Conservation (phyloP, 2,888 invertebrate genomes). For the Nemurella pictetii region DNA sequence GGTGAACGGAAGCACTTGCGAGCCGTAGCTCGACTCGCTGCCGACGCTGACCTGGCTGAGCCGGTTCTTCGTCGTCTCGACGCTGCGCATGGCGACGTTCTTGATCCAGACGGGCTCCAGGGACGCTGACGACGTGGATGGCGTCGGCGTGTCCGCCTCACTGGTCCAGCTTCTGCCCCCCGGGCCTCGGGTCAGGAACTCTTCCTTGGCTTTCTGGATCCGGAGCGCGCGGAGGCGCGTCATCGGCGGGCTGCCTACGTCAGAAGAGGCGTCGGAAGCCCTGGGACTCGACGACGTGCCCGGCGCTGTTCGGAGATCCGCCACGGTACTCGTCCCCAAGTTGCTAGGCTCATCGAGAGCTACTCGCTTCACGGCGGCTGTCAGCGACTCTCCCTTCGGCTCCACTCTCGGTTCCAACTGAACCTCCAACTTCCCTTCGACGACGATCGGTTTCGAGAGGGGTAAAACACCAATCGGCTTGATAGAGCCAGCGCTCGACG, state of each 20-base stretch:
- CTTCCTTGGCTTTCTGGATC: conserved; percentile 71
- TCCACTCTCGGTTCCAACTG: neutral
- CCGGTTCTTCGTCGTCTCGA: conserved; percentile 48
- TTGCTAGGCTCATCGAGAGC: neutral
- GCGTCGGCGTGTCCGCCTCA: conserved; percentile 39
- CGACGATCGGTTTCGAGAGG: neutral
- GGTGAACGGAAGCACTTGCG: conserved; percentile 47
- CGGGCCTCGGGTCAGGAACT: conserved; percentile 62
- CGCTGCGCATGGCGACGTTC: conserved; percentile 42
- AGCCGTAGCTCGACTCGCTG: conserved; percentile 59
- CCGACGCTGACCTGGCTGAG: conserved; percentile 66
- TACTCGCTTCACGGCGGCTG: too few relatives aligned
- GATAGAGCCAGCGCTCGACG: conserved; percentile 51
- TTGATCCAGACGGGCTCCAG: conserved; percentile 36
- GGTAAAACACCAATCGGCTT: conserved; percentile 49
- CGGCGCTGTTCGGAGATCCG: neutral
- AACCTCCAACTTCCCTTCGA: neutral
- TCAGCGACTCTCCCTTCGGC: neutral
- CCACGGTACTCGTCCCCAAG: neutral
- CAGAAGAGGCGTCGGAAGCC: neutral
- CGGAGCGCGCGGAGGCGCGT: conserved; percentile 57
- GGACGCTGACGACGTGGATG: conserved; percentile 13
- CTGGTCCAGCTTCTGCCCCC: conserved; percentile 43
- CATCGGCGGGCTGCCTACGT: conserved; percentile 33
- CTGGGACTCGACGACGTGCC: neutral